Evolutionary conservation across 2,797 vertebrate species (phyloP).

Genomic region (Glossophaga mutica): DNA sequence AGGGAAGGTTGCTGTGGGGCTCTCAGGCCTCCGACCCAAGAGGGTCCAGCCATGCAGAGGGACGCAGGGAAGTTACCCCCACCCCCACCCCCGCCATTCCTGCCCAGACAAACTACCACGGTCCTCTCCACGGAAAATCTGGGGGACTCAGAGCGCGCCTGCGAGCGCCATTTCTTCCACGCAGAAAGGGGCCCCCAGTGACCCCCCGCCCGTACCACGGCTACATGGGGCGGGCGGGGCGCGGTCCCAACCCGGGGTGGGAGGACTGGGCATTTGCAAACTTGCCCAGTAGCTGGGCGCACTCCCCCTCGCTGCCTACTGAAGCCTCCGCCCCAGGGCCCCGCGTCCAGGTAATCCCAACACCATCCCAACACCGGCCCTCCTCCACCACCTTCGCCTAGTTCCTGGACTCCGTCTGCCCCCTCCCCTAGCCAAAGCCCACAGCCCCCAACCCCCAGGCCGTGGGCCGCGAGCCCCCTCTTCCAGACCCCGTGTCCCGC

Average conservation of each 20-base stretch:
- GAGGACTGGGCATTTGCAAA: background rate
- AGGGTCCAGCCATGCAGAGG: background rate
- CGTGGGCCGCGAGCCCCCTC: rapidly evolving
- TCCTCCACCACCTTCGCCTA: no score
- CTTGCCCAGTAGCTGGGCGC: background rate
- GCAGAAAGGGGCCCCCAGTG: background rate
- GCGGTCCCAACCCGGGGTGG: no score
- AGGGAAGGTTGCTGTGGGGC: background rate
- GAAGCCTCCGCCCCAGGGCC: no score
- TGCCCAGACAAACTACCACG: background rate
- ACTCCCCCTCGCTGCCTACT: no score
- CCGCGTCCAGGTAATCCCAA: no score
- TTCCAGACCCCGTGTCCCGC: background rate
- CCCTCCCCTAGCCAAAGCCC: rapidly evolving
- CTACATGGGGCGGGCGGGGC: no score
- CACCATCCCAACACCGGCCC: background rate
- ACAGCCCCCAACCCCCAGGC: background rate
- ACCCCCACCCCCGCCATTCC: background rate
- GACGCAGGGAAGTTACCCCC: background rate
- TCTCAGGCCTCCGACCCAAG: background rate
- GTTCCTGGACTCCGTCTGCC: no score
- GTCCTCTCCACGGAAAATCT: background rate
- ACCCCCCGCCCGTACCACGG: background rate
- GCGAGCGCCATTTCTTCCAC: rapidly evolving
- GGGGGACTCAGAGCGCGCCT: background rate